Conservation (phyloP, 2,888 invertebrate genomes). For the Melieria crassipennis region DNA sequence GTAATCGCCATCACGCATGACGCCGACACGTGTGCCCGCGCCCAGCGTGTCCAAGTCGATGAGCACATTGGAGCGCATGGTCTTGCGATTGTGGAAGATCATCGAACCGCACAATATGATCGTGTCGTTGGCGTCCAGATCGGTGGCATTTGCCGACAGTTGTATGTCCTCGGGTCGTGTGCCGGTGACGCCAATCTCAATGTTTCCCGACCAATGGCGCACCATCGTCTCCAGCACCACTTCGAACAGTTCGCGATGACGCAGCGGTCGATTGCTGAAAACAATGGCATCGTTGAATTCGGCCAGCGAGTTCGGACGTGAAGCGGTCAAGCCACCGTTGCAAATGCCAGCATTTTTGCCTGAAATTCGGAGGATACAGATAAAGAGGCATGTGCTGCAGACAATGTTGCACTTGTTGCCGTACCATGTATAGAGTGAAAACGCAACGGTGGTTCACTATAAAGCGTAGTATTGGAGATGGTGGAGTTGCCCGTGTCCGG, state of each 20-base stretch:
- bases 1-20: conserved; percentile 87
- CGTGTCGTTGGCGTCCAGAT: conserved; percentile 89
- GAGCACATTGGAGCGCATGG: conserved; percentile 84
- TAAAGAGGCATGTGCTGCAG: not conserved
- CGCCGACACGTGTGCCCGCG: conserved; percentile 82
- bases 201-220: conserved; percentile 91
- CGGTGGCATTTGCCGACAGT: conserved; percentile 89
- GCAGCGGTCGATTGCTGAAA: conserved; percentile 86
- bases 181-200: conserved; percentile 88
- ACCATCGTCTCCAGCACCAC: conserved; percentile 90
- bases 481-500: conserved; percentile 80
- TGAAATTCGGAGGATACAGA: conserved; percentile 8
- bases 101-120: conserved; percentile 93
- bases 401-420: conserved; percentile 28
- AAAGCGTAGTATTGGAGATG: conserved; percentile 78
- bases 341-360: conserved; percentile 85
- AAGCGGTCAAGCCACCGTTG: conserved; percentile 85
- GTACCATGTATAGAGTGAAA: conserved; percentile 86
- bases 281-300: conserved; percentile 96
- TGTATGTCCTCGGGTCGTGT: conserved; percentile 91
- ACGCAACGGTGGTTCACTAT: conserved; percentile 72
- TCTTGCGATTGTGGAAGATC: conserved; percentile 88
- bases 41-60: conserved; percentile 85
- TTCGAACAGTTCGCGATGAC: conserved; percentile 93
- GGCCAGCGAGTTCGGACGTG: conserved; percentile 85